Evolutionary conservation across 2,113 vertebrate genomes (phyloP), one percentile per base, ranked within the genome.

Genomic region (Sinocyclocheilus rhinocerous): DNA sequence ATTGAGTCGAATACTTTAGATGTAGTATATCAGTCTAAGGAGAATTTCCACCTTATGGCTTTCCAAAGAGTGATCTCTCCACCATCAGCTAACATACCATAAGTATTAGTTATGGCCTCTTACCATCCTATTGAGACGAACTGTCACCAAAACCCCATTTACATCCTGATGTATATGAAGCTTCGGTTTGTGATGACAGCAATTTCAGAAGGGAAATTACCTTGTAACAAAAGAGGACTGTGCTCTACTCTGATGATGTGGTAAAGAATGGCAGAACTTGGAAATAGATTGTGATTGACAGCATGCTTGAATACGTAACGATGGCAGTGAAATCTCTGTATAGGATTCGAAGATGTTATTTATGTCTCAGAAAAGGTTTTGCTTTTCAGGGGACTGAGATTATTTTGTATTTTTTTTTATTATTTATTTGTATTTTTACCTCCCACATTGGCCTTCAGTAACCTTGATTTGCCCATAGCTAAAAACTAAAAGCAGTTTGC

Each of bases 101-200:
- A 45, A 85, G 89, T 88, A 83, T 88, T 89, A 88, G 83, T 18
- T 77, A 88, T 63, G 39, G 83, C 75, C 92, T 91, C 89, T 90
- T 85, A 82, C 52, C 76, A 61, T 72, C 63, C 82, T 42, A 63
- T 63, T 67, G 39, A 89, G 88, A 87, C 76, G n/a, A 73, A 86
- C 33, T 87, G 81, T 88, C 86, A 87, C 81, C 67, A 84, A 84
- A 85, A 87, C 79, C 63, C 69, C 26, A 89, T 89, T 87, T 81
- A 86, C 86, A 89, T 87, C 84, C 57, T 84, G 81, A 86, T 84
- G 78, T 52, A 85, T 79, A 82, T 45, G 81, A 76, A 86, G 76
- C 55, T 85, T 65, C 81, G 63, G 36, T 50, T 83, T 85, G 79
- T 81, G 84, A 81, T 86, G 69, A 76, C 76, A 83, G 86, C 86